These are phyloP conservation scores for Poecilia latipinna DNA, from an alignment of 2,113 vertebrate genomes.

Conservation along the genomic window DNA sequence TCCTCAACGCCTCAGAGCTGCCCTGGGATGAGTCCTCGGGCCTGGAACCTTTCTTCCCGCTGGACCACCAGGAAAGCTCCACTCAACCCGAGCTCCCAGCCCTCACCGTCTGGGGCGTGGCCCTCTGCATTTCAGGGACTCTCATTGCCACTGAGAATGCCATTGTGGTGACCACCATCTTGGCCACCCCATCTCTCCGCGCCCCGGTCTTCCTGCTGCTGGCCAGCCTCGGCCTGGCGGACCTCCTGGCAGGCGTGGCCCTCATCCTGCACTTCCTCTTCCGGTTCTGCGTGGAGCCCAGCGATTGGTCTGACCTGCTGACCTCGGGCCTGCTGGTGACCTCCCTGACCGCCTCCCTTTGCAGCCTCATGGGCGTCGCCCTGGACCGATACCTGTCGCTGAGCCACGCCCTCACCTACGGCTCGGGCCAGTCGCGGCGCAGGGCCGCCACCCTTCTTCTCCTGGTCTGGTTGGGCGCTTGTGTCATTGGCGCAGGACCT, in stretches of 20 bases:
- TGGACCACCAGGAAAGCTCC: conserved; percentile 62
- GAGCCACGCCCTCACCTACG: conserved; percentile 92
- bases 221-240: conserved; percentile 88
- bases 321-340: conserved; percentile 88
- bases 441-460: conserved; percentile 87
- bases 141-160: conserved; percentile 91
- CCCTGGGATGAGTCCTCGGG: conserved; percentile 78
- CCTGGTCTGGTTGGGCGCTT: conserved; percentile 85
- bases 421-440: conserved; percentile 85
- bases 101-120: conserved; percentile 88
- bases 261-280: conserved; percentile 90
- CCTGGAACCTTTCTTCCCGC: conserved; percentile 65
- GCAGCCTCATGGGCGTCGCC: conserved; percentile 91
- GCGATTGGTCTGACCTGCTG: conserved; percentile 79
- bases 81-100: conserved; percentile 67
- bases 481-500: conserved; percentile 86
- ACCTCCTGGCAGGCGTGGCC: conserved; percentile 90
- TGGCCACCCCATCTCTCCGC: conserved; percentile 85
- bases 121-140: conserved; percentile 90
- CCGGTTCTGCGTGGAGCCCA: conserved; percentile 83
- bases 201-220: conserved; percentile 92
- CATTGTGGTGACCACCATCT: conserved; percentile 88
- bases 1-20: conserved; percentile 70
- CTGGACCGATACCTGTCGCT: conserved; percentile 94
- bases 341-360: conserved; percentile 90